Evolutionary conservation across 2,113 vertebrate genomes (phyloP), one percentile per base, ranked within the genome.

Genomic region (Clinocottus analis): DNA sequence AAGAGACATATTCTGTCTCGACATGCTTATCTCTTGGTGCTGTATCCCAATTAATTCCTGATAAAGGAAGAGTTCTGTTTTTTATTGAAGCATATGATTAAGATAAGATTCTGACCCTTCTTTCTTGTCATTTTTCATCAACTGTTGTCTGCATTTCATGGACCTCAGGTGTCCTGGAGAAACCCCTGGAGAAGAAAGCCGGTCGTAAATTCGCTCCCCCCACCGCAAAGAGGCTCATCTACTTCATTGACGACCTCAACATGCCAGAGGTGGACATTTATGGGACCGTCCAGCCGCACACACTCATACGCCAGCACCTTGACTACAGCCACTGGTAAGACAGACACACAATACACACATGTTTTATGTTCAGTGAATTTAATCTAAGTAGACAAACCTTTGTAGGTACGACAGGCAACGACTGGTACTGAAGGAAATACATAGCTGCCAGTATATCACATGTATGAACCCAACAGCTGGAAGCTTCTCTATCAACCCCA

Each of bases 331-430:
- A 95, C 67, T 95, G 94, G 93, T 96, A 61, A 77, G 63, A 77
- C 37, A 0, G 5, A 37, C 1, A 67, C 13, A 21, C 5, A 23
- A 68, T 17, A 39, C 21, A 43, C 3, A 37, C 45, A 53, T 25
- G 19, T 3, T 27, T 8, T 55, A 1, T 17, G 3, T 33, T 33
- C 16, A 6, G 21, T 77, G 0, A 72, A n/a, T 63, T 11, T 7
- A 10, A 29, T 81, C 17, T 37, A 66, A 45, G 60, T 27, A 21
- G n/a, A 41, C 1, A 39, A 8, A 49, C 41, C 14, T 67, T 93
- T 95, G 87, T 93, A 99, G 98, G 98, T 99, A 98, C 95, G 98
- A 99, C 95, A 96, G 97, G 92, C 96, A 97, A 91, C 97, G 95
- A 90, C 92, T 95, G 77, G 92, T 93, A 70, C 92, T 97, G 91